Evolutionary conservation across 1,140 invertebrate genomes (phyloP), one percentile per base, ranked within the genome.

Genomic region (Proctacanthus coquilletti): DNA sequence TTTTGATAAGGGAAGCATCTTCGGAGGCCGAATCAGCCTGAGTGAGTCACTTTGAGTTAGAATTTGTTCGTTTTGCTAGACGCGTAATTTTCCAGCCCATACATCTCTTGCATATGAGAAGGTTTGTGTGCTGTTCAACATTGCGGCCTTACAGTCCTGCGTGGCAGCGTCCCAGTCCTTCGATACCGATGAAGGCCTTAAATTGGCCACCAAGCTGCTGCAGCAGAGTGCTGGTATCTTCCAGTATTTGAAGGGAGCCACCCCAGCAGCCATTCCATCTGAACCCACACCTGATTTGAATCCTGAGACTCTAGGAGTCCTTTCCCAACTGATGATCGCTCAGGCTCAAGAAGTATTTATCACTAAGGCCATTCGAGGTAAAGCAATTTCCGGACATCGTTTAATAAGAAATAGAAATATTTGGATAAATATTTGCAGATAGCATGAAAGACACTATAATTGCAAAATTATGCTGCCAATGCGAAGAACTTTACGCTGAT

Each of bases 311-410:
- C 67, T 98, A 6, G 68, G 70, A 38, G 84, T 89, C 21, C 65
- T 98, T 8, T 72, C 80, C 19, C 66, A 77, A 10, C 63, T 98
- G 32, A 97, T 98, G 92, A 62, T 98, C 1, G 93, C 95, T 5
- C 94, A 98, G 62, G 94, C 89, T 1, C 94, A 98, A 65, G 95
- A 99, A 66, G 81, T 92, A 40, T 89, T 98, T 56, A 89, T 91
- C 33, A 72, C 82, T 40, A 98, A 99, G 66, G 91, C 91, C 18
- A 82, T 89, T 37, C 74, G 82, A 57, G 89, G 85, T 88, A 60
- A 55, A 50, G 51, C n/a, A n/a, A n/a, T n/a, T n/a, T n/a, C n/a
- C n/a, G n/a, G n/a, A n/a, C n/a, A n/a, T n/a, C n/a, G n/a, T n/a
- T n/a, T n/a, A n/a, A n/a, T n/a, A n/a, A n/a, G n/a, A n/a, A n/a